Evolutionary conservation across 2,888 invertebrate species (phyloP).

Genomic region (Lapara coniferarum): DNA sequence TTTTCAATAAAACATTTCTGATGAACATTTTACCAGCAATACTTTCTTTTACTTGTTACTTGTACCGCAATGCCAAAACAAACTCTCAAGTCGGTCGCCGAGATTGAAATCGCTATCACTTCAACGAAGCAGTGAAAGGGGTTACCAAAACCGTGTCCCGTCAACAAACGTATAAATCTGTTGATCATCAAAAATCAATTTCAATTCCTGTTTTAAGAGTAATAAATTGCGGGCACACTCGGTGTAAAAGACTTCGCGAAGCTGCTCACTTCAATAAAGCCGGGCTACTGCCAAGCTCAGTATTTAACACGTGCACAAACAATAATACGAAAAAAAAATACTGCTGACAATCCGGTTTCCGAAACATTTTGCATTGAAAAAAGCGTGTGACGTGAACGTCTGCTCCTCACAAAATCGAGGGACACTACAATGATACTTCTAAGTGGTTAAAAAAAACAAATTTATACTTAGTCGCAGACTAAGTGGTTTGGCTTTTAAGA

Average conservation of each 20-base stretch:
- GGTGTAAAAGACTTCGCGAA: constrained; percentile 19
- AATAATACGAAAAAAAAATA: background rate
- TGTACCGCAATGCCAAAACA: background rate
- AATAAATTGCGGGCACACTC: constrained; percentile 6
- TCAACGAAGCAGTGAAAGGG: constrained; percentile 17
- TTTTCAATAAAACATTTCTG: background rate
- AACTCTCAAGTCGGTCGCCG: constrained; percentile 4
- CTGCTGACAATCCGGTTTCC: constrained; percentile 6
- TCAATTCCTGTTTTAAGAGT: constrained; percentile 14
- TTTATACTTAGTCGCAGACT: background rate
- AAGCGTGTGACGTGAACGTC: background rate
- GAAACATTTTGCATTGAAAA: constrained; percentile 12
- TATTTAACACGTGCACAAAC: constrained; percentile 1
- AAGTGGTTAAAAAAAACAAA: constrained; percentile 18
- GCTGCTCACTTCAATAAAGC: constrained; percentile 13
- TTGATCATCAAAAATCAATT: constrained; percentile 17
- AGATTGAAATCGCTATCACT: background rate
- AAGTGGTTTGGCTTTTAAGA: constrained; percentile 21
- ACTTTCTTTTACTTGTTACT: background rate
- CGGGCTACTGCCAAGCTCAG: background rate
- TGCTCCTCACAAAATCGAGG: background rate
- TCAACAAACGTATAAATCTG: constrained; percentile 14
- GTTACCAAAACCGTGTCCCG: constrained; percentile 17
- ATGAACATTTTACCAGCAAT: background rate
- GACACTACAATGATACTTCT: constrained; percentile 12